Conservation (phyloP, 2,113 vertebrate species). For the Lagopus leucura region DNA sequence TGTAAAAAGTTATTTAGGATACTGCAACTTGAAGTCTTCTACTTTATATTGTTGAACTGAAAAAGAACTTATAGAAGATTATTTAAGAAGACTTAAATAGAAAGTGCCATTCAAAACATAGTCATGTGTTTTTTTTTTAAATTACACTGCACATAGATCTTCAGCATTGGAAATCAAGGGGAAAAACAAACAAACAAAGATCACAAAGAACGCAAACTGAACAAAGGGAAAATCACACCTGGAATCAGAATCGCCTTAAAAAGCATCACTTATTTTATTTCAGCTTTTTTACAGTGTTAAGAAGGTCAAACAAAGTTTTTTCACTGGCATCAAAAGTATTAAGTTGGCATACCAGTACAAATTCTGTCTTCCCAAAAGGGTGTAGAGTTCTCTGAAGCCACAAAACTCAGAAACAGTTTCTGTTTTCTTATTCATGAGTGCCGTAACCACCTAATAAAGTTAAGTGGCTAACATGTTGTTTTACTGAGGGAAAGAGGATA, state of each 20-base stretch:
- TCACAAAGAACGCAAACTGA: not conserved
- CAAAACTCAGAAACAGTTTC: conserved; percentile 9
- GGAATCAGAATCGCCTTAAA: not conserved
- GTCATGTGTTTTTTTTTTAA: not conserved
- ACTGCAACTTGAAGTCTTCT: not conserved
- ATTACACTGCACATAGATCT: not conserved
- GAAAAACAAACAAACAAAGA: not conserved
- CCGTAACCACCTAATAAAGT: not conserved
- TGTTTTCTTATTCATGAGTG: conserved; percentile 5
- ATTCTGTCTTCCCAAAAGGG: not conserved
- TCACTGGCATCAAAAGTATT: not conserved
- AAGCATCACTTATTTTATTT: not conserved
- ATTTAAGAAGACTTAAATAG: too few species aligned
- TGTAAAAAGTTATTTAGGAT: not conserved
- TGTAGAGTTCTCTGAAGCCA: not conserved
- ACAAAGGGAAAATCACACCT: not conserved
- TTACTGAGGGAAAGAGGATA: not conserved
- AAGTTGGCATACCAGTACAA: not conserved
- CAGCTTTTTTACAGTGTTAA: not conserved
- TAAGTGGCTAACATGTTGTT: conserved; percentile 26
- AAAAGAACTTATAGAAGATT: too few species aligned
- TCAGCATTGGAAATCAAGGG: not conserved
- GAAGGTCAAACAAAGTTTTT: not conserved
- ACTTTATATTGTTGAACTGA: not conserved
- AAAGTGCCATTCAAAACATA: not conserved